A percentile compares a stretch with the other conserved stretches of the same genome.
phyloP scores from a whole-genome alignment of 53 echinoderm and acorn worm species.

The Mesocentrotus franciscanus region DNA sequence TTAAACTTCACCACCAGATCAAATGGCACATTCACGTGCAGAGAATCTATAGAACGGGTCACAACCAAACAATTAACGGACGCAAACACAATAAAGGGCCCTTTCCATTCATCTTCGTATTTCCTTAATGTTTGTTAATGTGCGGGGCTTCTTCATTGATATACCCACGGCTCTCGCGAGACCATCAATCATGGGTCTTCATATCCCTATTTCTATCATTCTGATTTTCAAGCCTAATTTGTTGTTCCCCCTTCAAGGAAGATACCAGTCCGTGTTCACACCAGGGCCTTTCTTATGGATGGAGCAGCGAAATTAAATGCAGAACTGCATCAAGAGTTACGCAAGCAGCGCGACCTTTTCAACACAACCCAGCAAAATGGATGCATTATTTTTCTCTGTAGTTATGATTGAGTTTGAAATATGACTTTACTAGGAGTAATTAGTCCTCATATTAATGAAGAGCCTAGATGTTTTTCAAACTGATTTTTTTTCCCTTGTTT shows the following conservation, averaged over 20 bases:
- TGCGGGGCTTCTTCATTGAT: slow-evolving; percentile 40
- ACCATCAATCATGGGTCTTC: slow-evolving; percentile 50
- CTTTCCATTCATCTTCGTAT: slow-evolving; percentile 28
- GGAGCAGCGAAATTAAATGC: not conserved
- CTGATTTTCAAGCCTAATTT: slow-evolving; percentile 40
- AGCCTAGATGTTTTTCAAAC: too few relatives aligned
- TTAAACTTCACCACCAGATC: not conserved
- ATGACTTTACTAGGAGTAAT: too few relatives aligned
- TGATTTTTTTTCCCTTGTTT: too few relatives aligned
- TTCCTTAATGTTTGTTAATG: slow-evolving; percentile 42
- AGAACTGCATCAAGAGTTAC: too few relatives aligned
- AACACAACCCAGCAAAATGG: too few relatives aligned
- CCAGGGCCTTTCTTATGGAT: not conserved
- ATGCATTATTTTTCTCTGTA: too few relatives aligned
- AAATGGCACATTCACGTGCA: not conserved
- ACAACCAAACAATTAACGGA: slow-evolving; percentile 13
- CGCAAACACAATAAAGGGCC: slow-evolving; percentile 6
- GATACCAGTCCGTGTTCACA: slow-evolving; percentile 11
- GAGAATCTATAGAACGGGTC: not conserved
- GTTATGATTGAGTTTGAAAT: too few relatives aligned
- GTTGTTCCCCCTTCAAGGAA: slow-evolving; percentile 56
- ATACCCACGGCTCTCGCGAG: not conserved
- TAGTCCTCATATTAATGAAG: too few relatives aligned
- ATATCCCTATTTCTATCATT: slow-evolving; percentile 68
- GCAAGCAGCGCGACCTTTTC: too few relatives aligned